Base-by-base conservation (phyloP, 2,797 vertebrate genomes). In the Halcyon smyrnensis region DNA sequence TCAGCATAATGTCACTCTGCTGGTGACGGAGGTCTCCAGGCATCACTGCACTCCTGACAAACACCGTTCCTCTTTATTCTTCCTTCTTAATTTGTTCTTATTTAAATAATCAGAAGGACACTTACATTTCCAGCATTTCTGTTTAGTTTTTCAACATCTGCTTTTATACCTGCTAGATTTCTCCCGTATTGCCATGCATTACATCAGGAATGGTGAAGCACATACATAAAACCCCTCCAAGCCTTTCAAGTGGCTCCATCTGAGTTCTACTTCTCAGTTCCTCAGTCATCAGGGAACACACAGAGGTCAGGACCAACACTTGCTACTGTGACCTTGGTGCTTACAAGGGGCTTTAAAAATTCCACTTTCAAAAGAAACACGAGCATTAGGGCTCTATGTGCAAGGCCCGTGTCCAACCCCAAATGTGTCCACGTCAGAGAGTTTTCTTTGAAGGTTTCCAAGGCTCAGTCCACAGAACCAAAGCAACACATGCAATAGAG, bases 51-150 rank as follows among this genome's bases (percentile, higher is more conserved):
- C 78, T 92, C 90, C 50, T 78, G 64, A 85, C 21, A 71, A 93
- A 79, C 0, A 1, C 25, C 36, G 87, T 90, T 90, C 51, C 63
- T 86, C 74, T 86, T 90, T 82, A 51, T 79, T 91, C 51, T 91
- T 91, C 70, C 77, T 59, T 73, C 67, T 82, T 73, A 81, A 87
- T 93, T 94, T 88, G 48, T 74, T 70, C 80, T 87, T 67, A 70
- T 91, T 91, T 93, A 73, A 95, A 82, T 70, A 94, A 93, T 32
- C 60, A 93, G 85, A 79, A 73, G n/a, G 63, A 59, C 25, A 7
- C 50, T 84, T 68, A 56, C 19, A 69, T 76, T 94, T 84, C 65
- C 12, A 27, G 59, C 2, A 2, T 54, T 81, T 1, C 0, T 88
- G 53, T 75, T 91, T 36, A 16, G n/a, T 87, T 94, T 96, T 70